phyloP scores from a whole-genome alignment of 2,888 invertebrate genomes.

The Galeopsomyia nigrocyanea region DNA sequence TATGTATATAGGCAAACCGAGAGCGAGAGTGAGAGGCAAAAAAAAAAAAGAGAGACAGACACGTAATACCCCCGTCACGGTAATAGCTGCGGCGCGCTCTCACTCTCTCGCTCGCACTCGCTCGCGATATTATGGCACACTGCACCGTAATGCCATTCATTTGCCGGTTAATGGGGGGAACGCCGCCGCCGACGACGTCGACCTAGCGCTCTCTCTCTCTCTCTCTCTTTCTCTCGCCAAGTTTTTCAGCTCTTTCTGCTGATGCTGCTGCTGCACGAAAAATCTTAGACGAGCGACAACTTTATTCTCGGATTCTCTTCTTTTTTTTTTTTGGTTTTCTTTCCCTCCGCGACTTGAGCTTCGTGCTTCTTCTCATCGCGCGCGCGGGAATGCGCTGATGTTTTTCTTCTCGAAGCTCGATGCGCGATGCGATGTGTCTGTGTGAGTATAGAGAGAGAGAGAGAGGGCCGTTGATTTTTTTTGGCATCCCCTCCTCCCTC shows the following conservation, averaged over 20 bases:
- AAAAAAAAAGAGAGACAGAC: slow-evolving; percentile 56
- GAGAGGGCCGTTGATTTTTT: too few species aligned
- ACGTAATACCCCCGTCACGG: slow-evolving; percentile 67
- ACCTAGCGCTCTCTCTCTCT: slow-evolving; percentile 4
- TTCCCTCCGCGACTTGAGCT: slow-evolving; percentile 1
- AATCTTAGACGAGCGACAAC: too few species aligned
- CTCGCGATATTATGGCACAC: slow-evolving; percentile 66
- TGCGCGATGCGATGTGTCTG: too few species aligned
- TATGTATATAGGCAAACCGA: slow-evolving; percentile 28
- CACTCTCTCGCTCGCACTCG: slow-evolving; percentile 38
- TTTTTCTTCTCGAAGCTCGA: too few species aligned
- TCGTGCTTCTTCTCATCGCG: not conserved
- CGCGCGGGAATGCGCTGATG: not conserved
- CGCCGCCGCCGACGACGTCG: slow-evolving; percentile 50
- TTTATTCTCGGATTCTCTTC: too few species aligned
- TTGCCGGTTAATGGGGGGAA: slow-evolving; percentile 65
- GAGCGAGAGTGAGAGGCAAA: slow-evolving; percentile 50
- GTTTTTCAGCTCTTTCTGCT: slow-evolving; percentile 4
- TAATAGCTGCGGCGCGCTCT: slow-evolving; percentile 60
- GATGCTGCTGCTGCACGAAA: not conserved
- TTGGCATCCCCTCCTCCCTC: too few species aligned
- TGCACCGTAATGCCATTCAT: slow-evolving; percentile 67
- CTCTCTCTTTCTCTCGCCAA: slow-evolving; percentile 4
- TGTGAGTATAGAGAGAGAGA: too few species aligned
- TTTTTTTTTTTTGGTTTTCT: too few species aligned